Percentiles rank a stretch among this genome's conserved stretches.
phyloP scores from a whole-genome alignment of 1,140 invertebrate species.

The Alviniconcha marisindica region DNA sequence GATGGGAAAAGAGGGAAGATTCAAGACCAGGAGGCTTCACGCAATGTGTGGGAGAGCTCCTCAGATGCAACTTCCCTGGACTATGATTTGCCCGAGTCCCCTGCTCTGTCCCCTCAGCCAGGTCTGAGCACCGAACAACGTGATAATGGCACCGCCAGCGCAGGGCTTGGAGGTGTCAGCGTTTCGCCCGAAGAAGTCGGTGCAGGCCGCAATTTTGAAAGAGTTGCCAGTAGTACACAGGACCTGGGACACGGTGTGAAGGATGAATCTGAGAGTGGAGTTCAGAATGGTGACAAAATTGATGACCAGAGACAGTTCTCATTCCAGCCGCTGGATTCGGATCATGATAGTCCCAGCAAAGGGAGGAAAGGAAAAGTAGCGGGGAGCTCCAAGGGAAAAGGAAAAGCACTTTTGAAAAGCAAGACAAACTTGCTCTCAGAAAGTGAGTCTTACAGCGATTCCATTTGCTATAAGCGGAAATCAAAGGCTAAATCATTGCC shows the following conservation, averaged over 20 bases:
- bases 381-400: neutral
- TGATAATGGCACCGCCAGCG: neutral
- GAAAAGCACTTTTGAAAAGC: neutral
- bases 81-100: neutral
- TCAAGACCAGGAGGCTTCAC: neutral
- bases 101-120: too few species aligned
- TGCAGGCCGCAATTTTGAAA: neutral
- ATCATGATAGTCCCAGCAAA: too few species aligned
- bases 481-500: neutral
- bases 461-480: neutral
- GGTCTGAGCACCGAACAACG: neutral
- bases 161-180: neutral
- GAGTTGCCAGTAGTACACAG: neutral
- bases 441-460: neutral
- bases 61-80: slow-evolving; percentile 1
- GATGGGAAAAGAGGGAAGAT: neutral
- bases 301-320: too few species aligned
- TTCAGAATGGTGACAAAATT: too few species aligned
- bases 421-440: neutral
- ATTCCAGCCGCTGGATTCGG: too few species aligned
- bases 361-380: neutral
- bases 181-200: neutral
- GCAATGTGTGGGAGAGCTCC: neutral
- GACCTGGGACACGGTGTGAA: neutral
- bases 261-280: too few species aligned